A percentile compares a stretch with the other conserved stretches of the same genome.
Evolutionary conservation across 1,140 invertebrate genomes (phyloP).

Genomic region (Zaprionus inermis): DNA sequence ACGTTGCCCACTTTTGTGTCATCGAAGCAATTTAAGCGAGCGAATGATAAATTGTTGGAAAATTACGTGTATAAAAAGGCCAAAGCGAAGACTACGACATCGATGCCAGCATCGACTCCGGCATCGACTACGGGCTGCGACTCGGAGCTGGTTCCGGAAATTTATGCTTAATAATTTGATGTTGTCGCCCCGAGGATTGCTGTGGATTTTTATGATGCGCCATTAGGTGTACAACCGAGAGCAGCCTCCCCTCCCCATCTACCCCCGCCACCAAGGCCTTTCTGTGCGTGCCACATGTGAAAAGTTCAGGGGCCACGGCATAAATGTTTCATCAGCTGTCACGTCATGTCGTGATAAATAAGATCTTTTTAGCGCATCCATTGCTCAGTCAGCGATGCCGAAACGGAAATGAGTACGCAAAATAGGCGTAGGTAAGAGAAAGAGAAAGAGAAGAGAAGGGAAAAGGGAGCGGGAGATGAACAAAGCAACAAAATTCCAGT

Average conservation of each 20-base stretch:
- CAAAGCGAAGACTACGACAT: conserved; percentile 8
- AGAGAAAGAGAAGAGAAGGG: background rate
- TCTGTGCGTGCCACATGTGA: conserved; percentile 24
- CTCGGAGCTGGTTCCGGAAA: conserved; percentile 48
- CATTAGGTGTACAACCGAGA: conserved; percentile 51
- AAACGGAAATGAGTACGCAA: conserved; percentile 69
- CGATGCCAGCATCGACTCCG: background rate
- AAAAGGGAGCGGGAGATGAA: too few relatives aligned
- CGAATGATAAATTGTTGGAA: conserved; percentile 78
- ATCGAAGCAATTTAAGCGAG: conserved; percentile 70
- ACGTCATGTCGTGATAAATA: conserved; percentile 73
- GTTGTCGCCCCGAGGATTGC: conserved; percentile 56
- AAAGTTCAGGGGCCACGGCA: conserved; percentile 46
- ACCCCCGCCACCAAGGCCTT: background rate
- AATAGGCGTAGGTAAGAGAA: conserved; percentile 24
- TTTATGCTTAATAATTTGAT: conserved; percentile 80
- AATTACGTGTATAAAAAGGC: conserved; percentile 74
- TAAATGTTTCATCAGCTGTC: conserved; percentile 75
- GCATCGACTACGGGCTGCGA: conserved; percentile 1
- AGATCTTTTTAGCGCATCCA: conserved; percentile 70
- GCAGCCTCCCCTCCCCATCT: too few relatives aligned
- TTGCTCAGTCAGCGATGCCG: conserved; percentile 21
- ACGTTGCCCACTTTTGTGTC: conserved; percentile 64
- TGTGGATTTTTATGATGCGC: conserved; percentile 62
- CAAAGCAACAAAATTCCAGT: background rate